Evolutionary conservation across 1,140 invertebrate species (phyloP), one percentile per base, ranked within the genome.

Genomic region (Diprion similis): DNA sequence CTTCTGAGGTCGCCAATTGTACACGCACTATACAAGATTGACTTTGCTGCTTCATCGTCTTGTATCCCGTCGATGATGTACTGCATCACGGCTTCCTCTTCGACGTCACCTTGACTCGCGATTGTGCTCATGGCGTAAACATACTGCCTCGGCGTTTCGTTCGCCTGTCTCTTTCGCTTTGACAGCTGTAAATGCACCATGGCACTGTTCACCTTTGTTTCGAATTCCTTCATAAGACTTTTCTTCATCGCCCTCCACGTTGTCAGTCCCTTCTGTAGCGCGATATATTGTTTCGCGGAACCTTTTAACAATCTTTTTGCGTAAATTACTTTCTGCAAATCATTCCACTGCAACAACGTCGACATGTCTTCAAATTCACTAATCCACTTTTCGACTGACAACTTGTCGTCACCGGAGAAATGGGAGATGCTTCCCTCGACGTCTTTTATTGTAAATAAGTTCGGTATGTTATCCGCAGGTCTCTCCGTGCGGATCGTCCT

Each of bases 61-160:
- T 78, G 74, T 24, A 86, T 82, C 1, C 83, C 85, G 69, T 85
- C 80, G n/a, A 86, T 83, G 10, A 85, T 80, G 71, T 86, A 84
- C 37, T 81, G 77, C 8, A 85, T 81, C n/a, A 83, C 24, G 1
- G 81, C 75, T 10, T 66, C 71, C 15, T 78, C 74, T 68, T 85
- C 84, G 48, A 84, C 71, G 8, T 79, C 72, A 0, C 74, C 80
- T 67, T 81, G 79, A 10, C 77, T 59, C 10, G 80, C 79, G 18
- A 84, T 77, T 47, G 82, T 80, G 8, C 75, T 10, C 77, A 82
- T 81, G 8, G 59, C 37, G 37, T 79, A 82, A 13, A 77, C 73
- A 68, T 79, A 81, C 18, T 77, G 73, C 0, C 70, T 37, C 17
- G 70, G 77, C 0, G 69, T 74, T 64, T 83, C 80, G 48, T 70